Base-by-base conservation (phyloP, 1,140 invertebrate species). In the Heterodera carotae region DNA sequence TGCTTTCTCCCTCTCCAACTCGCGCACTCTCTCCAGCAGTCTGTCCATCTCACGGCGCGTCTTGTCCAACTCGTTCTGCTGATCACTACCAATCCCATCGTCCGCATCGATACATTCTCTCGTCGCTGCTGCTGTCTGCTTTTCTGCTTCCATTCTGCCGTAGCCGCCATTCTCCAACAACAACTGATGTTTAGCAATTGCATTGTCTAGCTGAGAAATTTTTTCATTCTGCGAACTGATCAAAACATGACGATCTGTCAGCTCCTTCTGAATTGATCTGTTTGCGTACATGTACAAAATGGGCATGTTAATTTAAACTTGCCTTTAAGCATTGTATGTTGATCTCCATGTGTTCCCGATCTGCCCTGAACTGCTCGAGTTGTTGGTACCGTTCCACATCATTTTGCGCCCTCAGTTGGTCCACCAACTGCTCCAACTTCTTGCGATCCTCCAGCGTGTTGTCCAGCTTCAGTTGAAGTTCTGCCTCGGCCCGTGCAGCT, bases 211-310 rank as follows among this genome's bases (percentile, higher is more conserved):
- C 53, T 83, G 83, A 27, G 80, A 83, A 43, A 83, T 83, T 71
- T 83, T 83, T 68, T 83, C 83, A 64, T 83, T 83, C 66, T 83
- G 82, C 67, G 82, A 83, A 10, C 75, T 83, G 12, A 83, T 76
- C 33, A 83, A 31, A 29, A 83, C 76, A 48, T 85, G 81, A 29
- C 82, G 66, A 72, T 83, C 82, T 4, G 75, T 34, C 36, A 83
- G 66, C 33, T 83, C 82, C 68, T 83, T 84, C 53, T 83, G 69
- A n/a, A 83, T n/a, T n/a, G n/a, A n/a, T n/a, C n/a, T n/a, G n/a
- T n/a, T n/a, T n/a, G n/a, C n/a, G n/a, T n/a, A n/a, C n/a, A n/a
- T n/a, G n/a, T n/a, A 56, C 31, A 64, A 33, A 31, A 33, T 64
- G 15, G 6, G 15, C 27, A 7, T 18, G 33, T 56, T n/a, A 60